Conservation (phyloP, 1,140 invertebrate genomes). For the Drosophila guanche region DNA sequence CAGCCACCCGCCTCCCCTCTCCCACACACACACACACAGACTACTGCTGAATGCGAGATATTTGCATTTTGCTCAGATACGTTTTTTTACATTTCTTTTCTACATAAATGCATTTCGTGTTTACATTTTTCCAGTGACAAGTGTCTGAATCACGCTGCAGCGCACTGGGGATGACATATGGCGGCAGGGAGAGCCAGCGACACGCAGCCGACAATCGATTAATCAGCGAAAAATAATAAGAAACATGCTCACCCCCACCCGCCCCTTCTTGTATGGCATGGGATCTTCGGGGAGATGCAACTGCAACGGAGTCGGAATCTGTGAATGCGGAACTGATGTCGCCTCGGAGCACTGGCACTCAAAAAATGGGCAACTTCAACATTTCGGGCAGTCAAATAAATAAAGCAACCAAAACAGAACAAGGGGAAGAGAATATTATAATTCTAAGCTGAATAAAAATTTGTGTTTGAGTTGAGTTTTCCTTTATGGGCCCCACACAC, state of each 20-base stretch:
- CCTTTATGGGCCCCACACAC: constrained; percentile 12
- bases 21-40: not conserved
- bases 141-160: constrained; percentile 75
- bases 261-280: not conserved
- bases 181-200: constrained; percentile 72
- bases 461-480: not conserved
- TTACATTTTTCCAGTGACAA: constrained; percentile 82
- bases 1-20: constrained; percentile 12
- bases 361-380: constrained; percentile 70
- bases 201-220: constrained; percentile 80
- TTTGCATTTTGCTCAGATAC: constrained; percentile 45
- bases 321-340: constrained; percentile 71
- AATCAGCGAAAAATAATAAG: constrained; percentile 81
- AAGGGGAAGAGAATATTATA: constrained; percentile 39
- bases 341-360: constrained; percentile 22
- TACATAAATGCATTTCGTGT: constrained; percentile 82
- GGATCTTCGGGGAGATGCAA: constrained; percentile 40
- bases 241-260: constrained; percentile 60
- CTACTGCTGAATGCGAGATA: constrained; percentile 14
- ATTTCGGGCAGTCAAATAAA: constrained; percentile 68
- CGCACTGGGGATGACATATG: constrained; percentile 68
- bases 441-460: constrained; percentile 55
- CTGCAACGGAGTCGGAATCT: constrained; percentile 36
- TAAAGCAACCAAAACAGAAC: constrained; percentile 35
- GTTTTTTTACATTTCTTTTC: constrained; percentile 62